These are phyloP conservation scores for Orientallactaga sibirica DNA, from an alignment of 2,797 vertebrate species.

Conservation along the genomic window DNA sequence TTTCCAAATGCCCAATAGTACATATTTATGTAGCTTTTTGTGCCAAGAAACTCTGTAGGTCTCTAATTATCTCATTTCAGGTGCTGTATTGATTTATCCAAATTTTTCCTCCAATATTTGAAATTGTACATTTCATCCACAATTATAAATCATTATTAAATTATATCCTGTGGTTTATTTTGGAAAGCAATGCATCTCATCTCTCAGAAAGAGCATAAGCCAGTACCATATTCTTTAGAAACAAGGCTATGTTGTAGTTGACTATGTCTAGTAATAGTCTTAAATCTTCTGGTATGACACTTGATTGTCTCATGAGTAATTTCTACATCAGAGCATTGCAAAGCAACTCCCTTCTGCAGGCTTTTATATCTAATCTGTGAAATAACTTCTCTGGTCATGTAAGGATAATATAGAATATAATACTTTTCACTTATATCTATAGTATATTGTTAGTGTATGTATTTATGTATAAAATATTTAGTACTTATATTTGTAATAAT, in stretches of 20 bases:
- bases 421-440: conserved; percentile 9
- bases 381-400: conserved; percentile 7
- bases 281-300: background rate
- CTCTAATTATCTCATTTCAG: background rate
- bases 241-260: background rate
- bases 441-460: background rate
- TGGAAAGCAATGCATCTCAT: background rate
- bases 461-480: background rate
- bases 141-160: conserved; percentile 24
- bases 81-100: background rate
- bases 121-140: background rate
- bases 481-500: background rate
- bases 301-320: background rate
- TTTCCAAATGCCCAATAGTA: background rate
- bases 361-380: background rate
- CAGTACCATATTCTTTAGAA: background rate
- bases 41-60: background rate
- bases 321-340: background rate
- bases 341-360: background rate
- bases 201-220: background rate
- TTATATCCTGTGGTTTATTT: conserved; percentile 23
- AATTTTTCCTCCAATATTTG: background rate
- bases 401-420: background rate
- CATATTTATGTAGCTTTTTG: background rate
- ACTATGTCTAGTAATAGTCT: background rate